Percentiles rank a stretch among this genome's conserved stretches.
Conservation (phyloP, 2,888 invertebrate genomes). For the Unio pictorum region DNA sequence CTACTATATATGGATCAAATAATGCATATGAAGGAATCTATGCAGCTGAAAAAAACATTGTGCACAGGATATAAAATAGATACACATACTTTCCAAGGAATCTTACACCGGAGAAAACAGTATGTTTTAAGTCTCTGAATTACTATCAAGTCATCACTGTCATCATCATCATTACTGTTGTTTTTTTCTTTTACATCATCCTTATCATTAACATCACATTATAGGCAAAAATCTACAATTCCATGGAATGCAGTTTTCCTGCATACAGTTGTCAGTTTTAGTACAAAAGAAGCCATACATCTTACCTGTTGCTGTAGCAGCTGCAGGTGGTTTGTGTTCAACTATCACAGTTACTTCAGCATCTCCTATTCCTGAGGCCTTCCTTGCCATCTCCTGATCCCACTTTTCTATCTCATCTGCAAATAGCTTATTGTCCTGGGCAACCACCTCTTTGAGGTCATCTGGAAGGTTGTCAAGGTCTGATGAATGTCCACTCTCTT, state of each 20-base stretch:
- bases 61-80: too few species aligned
- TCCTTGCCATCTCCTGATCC: slow-evolving; percentile 65
- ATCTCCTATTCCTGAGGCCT: slow-evolving; percentile 38
- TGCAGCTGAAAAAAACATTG: too few species aligned
- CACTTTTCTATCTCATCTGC: slow-evolving; percentile 68
- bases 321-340: slow-evolving; percentile 41
- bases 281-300: not conserved
- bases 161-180: too few species aligned
- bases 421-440: slow-evolving; percentile 69
- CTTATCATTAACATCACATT: not conserved
- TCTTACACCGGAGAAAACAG: too few species aligned
- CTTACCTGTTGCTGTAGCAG: not conserved
- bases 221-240: too few species aligned
- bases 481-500: not conserved
- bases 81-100: too few species aligned
- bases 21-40: too few species aligned
- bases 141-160: too few species aligned
- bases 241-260: too few species aligned
- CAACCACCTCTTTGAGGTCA: slow-evolving; percentile 67
- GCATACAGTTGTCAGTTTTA: too few species aligned
- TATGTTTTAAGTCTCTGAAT: too few species aligned
- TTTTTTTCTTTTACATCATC: not conserved
- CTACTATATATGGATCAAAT: too few species aligned
- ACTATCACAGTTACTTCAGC: slow-evolving; percentile 37
- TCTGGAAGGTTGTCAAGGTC: slow-evolving; percentile 47